phyloP scores from a whole-genome alignment of 2,888 invertebrate species.

The Drosophila nr. fundita region DNA sequence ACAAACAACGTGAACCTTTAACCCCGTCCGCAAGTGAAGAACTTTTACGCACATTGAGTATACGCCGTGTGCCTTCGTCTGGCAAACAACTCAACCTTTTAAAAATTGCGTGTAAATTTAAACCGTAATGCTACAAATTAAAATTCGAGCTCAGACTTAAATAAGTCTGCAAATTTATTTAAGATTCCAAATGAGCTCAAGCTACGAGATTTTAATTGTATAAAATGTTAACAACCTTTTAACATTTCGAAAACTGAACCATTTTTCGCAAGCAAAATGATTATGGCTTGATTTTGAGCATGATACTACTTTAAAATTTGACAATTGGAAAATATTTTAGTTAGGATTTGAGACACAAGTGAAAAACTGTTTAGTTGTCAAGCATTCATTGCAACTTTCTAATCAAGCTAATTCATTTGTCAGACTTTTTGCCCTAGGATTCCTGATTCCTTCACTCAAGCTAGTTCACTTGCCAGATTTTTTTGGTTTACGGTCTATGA shows the following conservation, averaged over 20 bases:
- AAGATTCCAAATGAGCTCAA: neutral
- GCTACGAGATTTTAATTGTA: too few relatives aligned
- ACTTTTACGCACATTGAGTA: constrained; percentile 47
- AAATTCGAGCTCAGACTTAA: neutral
- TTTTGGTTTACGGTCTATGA: too few relatives aligned
- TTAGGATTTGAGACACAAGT: neutral
- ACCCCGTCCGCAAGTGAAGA: neutral
- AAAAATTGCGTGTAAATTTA: neutral
- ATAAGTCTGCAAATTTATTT: neutral
- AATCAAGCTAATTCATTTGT: neutral
- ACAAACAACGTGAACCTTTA: constrained; percentile 38
- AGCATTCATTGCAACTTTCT: neutral
- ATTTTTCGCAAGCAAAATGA: neutral
- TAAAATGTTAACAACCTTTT: too few relatives aligned
- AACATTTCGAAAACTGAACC: too few relatives aligned
- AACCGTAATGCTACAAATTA: neutral
- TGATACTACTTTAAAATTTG: neutral
- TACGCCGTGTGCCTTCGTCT: constrained; percentile 38
- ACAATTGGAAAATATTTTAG: neutral
- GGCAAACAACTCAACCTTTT: constrained; percentile 32
- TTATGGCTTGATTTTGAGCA: neutral
- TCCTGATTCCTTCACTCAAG: neutral
- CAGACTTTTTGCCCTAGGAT: neutral
- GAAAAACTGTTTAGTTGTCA: neutral
- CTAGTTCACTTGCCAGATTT: too few relatives aligned